These are phyloP conservation scores for Drosophila mauritiana DNA, from an alignment of 1,140 invertebrate species.

Conservation along the genomic window DNA sequence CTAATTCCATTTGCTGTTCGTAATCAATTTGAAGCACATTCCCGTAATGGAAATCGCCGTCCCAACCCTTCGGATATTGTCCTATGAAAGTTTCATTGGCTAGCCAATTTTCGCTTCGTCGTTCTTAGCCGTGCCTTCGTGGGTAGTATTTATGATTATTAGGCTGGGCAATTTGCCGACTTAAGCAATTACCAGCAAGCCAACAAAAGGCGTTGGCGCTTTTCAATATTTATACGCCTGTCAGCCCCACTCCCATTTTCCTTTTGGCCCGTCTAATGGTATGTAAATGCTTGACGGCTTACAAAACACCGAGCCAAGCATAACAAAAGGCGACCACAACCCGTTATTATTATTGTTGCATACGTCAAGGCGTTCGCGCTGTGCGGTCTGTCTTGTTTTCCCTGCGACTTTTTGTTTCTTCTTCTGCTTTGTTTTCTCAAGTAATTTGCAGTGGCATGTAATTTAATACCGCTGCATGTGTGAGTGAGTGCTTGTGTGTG, in stretches of 20 bases:
- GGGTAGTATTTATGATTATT: slow-evolving; percentile 59
- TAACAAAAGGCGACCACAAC: slow-evolving; percentile 58
- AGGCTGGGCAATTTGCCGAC: slow-evolving; percentile 61
- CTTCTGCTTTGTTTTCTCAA: slow-evolving; percentile 54
- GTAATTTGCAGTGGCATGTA: slow-evolving; percentile 59
- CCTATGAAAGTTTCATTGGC: slow-evolving; percentile 1
- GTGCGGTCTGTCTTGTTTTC: slow-evolving; percentile 33
- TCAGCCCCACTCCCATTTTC: slow-evolving; percentile 3
- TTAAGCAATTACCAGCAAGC: slow-evolving; percentile 60
- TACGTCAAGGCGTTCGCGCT: slow-evolving; percentile 49
- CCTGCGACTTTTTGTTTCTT: slow-evolving; percentile 24
- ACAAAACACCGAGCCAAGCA: slow-evolving; percentile 41
- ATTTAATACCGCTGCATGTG: slow-evolving; percentile 55
- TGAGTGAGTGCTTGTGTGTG: background rate
- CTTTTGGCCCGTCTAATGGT: slow-evolving; percentile 43
- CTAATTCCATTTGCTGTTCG: background rate
- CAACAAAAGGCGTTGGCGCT: slow-evolving; percentile 57
- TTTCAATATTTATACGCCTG: slow-evolving; percentile 64
- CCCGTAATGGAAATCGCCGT: background rate
- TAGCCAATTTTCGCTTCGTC: slow-evolving; percentile 11
- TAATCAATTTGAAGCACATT: slow-evolving; percentile 5
- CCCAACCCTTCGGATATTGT: background rate
- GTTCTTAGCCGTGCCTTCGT: background rate
- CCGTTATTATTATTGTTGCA: slow-evolving; percentile 67
- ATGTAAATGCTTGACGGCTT: slow-evolving; percentile 65